Evolutionary conservation across 2,113 vertebrate species (phyloP), one percentile per base, ranked within the genome.

Genomic region (Ophiodon elongatus): DNA sequence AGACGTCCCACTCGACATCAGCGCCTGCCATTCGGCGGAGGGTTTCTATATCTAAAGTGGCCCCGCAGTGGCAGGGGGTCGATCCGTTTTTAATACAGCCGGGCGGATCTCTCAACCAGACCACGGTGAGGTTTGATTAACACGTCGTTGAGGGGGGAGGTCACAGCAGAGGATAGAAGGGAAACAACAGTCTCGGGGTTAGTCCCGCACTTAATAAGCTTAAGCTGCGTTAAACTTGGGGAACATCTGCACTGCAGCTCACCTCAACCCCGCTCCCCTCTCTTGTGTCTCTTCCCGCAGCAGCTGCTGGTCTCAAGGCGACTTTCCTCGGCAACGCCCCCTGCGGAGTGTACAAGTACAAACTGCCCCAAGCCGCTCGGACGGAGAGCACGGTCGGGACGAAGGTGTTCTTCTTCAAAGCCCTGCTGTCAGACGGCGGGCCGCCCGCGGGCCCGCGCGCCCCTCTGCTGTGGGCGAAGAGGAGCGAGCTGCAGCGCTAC

Each of bases 351-450:
- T 99, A 99, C 95, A 98, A 98, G 92, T 99, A 97, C 93, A 98
- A 97, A 93, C 97, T 98, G 84, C 98, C 98, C 72, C 94, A 84
- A 91, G 93, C 93, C 6, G 0, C 93, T 71, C 95, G 94, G 84
- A 96, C 94, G 0, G 96, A 97, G 85, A 89, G 85, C 84, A 92
- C 72, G 0, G 4, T 96, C 0, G 98, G 98, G 73, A 95, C 94
- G 75, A 99, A 98, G 92, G 94, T 99, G 6, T 99, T 99, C 94
- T 99, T 99, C 94, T 99, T 99, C 95, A 99, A 99, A 95, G 98
- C 98, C 23, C 31, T 98, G 8, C 94, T 99, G 39, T 92, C 96
- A 0, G 94, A 83, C n/a, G 72, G 69, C 2, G 87, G 89, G 19
- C 78, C 94, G 37, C 63, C 92, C 8, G 72, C 85, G 8, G 43